Evolutionary conservation across 2,113 vertebrate genomes (phyloP).

Genomic region (Castor canadensis): DNA sequence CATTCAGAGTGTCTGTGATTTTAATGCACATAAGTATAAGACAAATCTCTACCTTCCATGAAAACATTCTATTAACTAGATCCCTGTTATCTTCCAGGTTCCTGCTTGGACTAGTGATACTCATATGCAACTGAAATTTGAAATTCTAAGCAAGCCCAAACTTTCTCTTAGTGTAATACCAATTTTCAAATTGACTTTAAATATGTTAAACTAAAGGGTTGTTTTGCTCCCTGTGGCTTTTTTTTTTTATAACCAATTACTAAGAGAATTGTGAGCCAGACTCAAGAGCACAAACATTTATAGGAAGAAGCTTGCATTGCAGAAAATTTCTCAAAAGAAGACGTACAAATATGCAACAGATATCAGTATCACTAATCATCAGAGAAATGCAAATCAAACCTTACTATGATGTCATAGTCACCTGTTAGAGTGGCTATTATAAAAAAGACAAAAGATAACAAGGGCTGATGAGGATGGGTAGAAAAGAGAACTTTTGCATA

Average conservation of each 20-base stretch:
- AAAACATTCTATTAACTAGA: neutral
- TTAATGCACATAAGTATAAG: neutral
- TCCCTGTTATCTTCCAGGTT: neutral
- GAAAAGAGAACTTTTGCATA: neutral
- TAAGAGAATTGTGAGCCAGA: neutral
- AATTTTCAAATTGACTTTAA: neutral
- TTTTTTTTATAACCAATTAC: neutral
- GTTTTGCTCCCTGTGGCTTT: neutral
- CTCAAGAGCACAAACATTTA: neutral
- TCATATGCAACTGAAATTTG: neutral
- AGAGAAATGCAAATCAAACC: neutral
- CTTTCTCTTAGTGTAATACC: neutral
- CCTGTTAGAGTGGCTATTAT: neutral
- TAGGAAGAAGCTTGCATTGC: neutral
- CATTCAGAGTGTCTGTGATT: neutral
- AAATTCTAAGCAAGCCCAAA: neutral
- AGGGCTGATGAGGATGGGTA: neutral
- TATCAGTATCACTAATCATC: neutral
- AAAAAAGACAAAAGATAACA: neutral
- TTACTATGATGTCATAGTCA: neutral
- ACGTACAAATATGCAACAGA: neutral
- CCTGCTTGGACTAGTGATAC: neutral
- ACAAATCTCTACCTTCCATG: neutral
- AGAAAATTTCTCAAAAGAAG: neutral
- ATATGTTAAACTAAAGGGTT: neutral